Conservation (phyloP, 1,140 invertebrate species). For the Euwallacea similis region DNA sequence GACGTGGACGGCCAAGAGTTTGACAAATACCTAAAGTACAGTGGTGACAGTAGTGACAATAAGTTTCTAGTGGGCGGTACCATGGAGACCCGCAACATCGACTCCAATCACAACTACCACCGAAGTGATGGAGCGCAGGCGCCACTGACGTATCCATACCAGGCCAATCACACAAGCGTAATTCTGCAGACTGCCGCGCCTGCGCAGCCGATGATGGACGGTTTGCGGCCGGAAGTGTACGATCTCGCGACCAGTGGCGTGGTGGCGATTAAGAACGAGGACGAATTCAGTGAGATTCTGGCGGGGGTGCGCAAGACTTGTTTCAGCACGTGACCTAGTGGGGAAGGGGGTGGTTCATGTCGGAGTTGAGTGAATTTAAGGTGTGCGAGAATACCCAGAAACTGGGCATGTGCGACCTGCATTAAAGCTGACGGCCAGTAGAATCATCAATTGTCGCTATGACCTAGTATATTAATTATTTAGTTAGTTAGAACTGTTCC, state of each 20-base stretch:
- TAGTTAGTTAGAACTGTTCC: neutral
- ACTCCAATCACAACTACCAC: slow-evolving; percentile 61
- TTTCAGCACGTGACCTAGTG: slow-evolving; percentile 72
- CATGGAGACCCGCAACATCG: slow-evolving; percentile 57
- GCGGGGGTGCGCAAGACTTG: slow-evolving; percentile 84
- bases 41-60: slow-evolving; percentile 4
- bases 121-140: slow-evolving; percentile 43
- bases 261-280: slow-evolving; percentile 62
- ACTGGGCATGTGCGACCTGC: neutral
- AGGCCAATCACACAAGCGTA: slow-evolving; percentile 53
- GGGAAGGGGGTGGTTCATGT: neutral
- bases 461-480: no score
- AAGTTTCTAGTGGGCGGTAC: slow-evolving; percentile 41
- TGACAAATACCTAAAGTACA: slow-evolving; percentile 69
- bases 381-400: neutral
- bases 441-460: neutral
- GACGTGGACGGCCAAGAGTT: slow-evolving; percentile 65
- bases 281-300: slow-evolving; percentile 83
- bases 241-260: slow-evolving; percentile 37
- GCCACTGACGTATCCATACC: slow-evolving; percentile 43
- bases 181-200: slow-evolving; percentile 54
- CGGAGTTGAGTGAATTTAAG: neutral
- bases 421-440: neutral
- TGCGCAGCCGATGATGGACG: slow-evolving; percentile 49
- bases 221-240: slow-evolving; percentile 47